Percentiles rank a stretch among this genome's conserved stretches.
phyloP scores from a whole-genome alignment of 2,888 invertebrate genomes.

The Microctonus brassicae region DNA sequence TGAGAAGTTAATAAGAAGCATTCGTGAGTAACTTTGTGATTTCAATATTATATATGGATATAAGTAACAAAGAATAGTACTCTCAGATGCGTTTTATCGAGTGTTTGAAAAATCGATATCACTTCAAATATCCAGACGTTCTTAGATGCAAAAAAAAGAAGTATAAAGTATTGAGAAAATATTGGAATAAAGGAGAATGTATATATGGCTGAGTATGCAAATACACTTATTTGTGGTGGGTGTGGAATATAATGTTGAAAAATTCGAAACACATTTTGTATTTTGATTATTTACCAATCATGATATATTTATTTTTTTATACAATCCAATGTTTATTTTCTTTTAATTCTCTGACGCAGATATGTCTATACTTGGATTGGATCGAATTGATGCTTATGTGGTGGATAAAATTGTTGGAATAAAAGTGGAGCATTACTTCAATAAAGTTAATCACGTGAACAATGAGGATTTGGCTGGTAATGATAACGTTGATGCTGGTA shows the following conservation, averaged over 20 bases:
- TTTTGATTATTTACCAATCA: too few relatives aligned
- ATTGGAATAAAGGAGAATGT: too few relatives aligned
- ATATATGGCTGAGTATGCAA: too few relatives aligned
- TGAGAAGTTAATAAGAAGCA: neutral
- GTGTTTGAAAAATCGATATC: conserved; percentile 7
- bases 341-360: neutral
- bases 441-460: neutral
- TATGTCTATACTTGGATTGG: neutral
- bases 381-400: neutral
- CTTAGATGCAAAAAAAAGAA: neutral
- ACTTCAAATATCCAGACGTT: neutral
- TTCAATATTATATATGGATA: neutral
- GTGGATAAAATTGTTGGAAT: neutral
- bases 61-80: conserved; percentile 2
- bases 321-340: neutral
- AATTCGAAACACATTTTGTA: too few relatives aligned
- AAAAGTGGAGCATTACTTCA: neutral
- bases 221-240: too few relatives aligned
- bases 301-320: neutral
- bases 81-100: conserved; percentile 13
- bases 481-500: conserved; percentile 39
- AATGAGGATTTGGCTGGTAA: conserved; percentile 18
- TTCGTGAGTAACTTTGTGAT: neutral
- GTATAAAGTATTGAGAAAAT: neutral
- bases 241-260: too few relatives aligned